Evolutionary conservation across 2,113 vertebrate species (phyloP).

Genomic region (Peromyscus polionotus): DNA sequence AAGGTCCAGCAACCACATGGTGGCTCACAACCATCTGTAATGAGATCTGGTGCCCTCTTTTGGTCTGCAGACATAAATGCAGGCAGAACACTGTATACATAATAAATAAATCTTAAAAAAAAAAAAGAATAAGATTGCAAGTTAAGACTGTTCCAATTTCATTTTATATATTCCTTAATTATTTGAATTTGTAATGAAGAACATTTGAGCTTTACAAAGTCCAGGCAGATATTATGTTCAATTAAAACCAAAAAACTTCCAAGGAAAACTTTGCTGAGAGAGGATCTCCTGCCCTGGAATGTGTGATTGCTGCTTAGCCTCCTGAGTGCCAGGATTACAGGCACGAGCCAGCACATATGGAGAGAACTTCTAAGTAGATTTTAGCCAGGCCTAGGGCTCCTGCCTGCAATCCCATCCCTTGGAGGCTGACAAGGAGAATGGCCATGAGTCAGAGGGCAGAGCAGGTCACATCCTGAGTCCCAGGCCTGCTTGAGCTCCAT

Average conservation of each 20-base stretch:
- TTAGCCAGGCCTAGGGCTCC: not conserved
- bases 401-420: not conserved
- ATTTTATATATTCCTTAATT: conserved; percentile 9
- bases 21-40: no score
- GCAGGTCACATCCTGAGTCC: no score
- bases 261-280: not conserved
- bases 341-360: no score
- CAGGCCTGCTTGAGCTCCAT: not conserved
- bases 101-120: no score
- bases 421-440: not conserved
- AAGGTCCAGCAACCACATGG: no score
- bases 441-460: not conserved
- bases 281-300: not conserved
- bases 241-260: not conserved
- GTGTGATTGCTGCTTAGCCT: not conserved
- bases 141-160: conserved; percentile 18
- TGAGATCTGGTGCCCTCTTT: no score
- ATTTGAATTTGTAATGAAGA: conserved; percentile 25
- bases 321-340: not conserved
- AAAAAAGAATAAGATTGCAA: not conserved
- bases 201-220: not conserved
- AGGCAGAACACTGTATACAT: no score
- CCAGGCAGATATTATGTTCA: not conserved
- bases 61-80: no score
- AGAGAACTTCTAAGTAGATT: not conserved